Conservation (phyloP, 2,888 invertebrate genomes). For the Synanthedon formicaeformis region DNA sequence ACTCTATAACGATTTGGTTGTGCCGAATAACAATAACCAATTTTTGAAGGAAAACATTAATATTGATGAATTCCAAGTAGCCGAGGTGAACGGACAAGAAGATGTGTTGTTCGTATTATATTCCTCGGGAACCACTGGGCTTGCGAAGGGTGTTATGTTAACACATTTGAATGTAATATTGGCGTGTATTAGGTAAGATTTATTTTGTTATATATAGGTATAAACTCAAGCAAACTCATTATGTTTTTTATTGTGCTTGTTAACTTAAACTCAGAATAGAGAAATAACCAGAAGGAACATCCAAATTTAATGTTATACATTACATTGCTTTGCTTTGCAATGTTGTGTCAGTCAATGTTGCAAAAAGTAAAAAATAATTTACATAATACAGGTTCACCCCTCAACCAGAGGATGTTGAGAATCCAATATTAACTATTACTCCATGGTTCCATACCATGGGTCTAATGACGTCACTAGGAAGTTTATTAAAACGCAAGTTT, state of each 20-base stretch:
- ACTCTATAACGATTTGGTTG: constrained; percentile 27
- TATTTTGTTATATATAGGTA: too few species aligned
- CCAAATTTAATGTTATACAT: too few species aligned
- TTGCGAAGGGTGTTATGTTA: constrained; percentile 50
- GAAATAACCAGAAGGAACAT: too few species aligned
- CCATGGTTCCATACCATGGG: background rate
- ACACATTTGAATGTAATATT: constrained; percentile 37
- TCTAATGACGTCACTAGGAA: background rate
- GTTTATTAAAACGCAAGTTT: background rate
- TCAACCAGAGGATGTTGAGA: background rate
- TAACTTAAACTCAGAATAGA: too few species aligned
- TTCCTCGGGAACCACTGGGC: constrained; percentile 53
- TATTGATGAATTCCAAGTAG: constrained; percentile 28
- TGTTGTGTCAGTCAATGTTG: too few species aligned
- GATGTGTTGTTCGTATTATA: constrained; percentile 40
- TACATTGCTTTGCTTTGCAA: too few species aligned
- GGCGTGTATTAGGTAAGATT: constrained; percentile 25
- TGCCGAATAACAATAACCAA: constrained; percentile 2
- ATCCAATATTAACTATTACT: background rate
- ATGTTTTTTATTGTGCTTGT: too few species aligned
- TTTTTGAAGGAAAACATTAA: constrained; percentile 19
- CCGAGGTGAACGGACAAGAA: constrained; percentile 28
- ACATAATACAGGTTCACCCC: background rate
- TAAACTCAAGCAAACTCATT: too few species aligned
- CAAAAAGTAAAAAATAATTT: too few species aligned